These are phyloP conservation scores for Hiodon alosoides DNA, from an alignment of 2,113 vertebrate genomes.

Conservation along the genomic window DNA sequence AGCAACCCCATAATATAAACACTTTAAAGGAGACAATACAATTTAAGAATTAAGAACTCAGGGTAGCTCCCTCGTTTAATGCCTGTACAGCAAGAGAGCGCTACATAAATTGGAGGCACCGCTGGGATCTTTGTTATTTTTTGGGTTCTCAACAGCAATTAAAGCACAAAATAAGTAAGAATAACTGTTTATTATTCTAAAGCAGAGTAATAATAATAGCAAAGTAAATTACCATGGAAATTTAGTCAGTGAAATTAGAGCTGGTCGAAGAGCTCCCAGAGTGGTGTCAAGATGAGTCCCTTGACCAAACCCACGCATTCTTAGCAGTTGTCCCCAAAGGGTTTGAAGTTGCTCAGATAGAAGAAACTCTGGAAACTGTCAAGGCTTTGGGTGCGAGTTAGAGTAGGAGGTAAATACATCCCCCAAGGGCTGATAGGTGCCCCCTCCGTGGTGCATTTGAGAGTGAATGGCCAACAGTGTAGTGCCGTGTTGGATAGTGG, in stretches of 20 bases:
- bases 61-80: too few relatives aligned
- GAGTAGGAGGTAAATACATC: too few relatives aligned
- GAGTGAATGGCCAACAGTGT: conserved; percentile 22
- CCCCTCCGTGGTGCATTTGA: too few relatives aligned
- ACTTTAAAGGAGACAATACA: too few relatives aligned
- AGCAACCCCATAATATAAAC: too few relatives aligned
- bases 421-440: too few relatives aligned
- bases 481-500: conserved; percentile 25
- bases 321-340: conserved; percentile 10
- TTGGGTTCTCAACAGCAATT: conserved; percentile 42
- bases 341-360: neutral
- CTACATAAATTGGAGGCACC: too few relatives aligned
- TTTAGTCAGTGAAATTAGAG: neutral
- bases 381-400: conserved; percentile 10
- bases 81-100: too few relatives aligned
- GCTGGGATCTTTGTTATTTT: too few relatives aligned
- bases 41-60: too few relatives aligned
- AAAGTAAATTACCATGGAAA: neutral
- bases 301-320: neutral
- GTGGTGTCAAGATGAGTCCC: conserved; percentile 8
- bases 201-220: too few relatives aligned
- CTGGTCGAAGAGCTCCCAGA: conserved; percentile 14
- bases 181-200: too few relatives aligned
- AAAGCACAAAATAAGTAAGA: conserved; percentile 7
- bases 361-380: conserved; percentile 9